A percentile compares a stretch with the other conserved stretches of the same genome.
phyloP scores from a whole-genome alignment of 2,888 invertebrate genomes.

The Marasmarcha lunaedactyla region DNA sequence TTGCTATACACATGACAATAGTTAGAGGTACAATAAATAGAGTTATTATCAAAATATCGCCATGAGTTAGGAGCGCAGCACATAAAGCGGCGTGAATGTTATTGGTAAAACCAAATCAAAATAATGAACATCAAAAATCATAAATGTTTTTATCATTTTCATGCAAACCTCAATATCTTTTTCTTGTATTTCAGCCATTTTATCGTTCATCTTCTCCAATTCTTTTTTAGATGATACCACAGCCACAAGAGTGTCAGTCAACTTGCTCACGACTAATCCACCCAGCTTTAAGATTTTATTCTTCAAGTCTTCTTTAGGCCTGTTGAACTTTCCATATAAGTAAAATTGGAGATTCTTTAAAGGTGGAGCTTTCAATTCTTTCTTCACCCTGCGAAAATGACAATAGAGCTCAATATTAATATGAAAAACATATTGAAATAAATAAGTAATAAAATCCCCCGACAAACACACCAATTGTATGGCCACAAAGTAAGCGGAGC shows the following conservation, averaged over 20 bases:
- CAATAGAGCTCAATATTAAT: no score
- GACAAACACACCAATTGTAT: no score
- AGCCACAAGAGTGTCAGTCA: slow-evolving; percentile 76
- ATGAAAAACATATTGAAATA: slow-evolving; percentile 1
- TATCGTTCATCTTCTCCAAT: slow-evolving; percentile 74
- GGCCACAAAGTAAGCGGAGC: no score
- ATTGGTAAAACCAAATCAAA: no score
- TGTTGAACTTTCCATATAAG: slow-evolving; percentile 69
- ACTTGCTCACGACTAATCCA: slow-evolving; percentile 76
- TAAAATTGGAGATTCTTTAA: slow-evolving; percentile 85
- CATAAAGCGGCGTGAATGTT: no score
- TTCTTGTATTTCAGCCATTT: slow-evolving; percentile 75
- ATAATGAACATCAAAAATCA: not conserved
- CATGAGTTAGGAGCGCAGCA: no score
- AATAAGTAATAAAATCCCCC: no score
- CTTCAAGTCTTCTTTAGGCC: slow-evolving; percentile 74
- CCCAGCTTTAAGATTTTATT: slow-evolving; percentile 79
- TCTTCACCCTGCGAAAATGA: slow-evolving; percentile 66
- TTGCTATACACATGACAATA: no score
- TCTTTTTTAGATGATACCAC: slow-evolving; percentile 79
- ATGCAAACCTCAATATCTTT: slow-evolving; percentile 74
- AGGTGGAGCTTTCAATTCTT: slow-evolving; percentile 74
- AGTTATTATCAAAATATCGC: no score
- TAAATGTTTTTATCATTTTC: not conserved
- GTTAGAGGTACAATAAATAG: no score